Evolutionary conservation across 2,888 invertebrate genomes (phyloP).

Genomic region (Cremastinae sp.): DNA sequence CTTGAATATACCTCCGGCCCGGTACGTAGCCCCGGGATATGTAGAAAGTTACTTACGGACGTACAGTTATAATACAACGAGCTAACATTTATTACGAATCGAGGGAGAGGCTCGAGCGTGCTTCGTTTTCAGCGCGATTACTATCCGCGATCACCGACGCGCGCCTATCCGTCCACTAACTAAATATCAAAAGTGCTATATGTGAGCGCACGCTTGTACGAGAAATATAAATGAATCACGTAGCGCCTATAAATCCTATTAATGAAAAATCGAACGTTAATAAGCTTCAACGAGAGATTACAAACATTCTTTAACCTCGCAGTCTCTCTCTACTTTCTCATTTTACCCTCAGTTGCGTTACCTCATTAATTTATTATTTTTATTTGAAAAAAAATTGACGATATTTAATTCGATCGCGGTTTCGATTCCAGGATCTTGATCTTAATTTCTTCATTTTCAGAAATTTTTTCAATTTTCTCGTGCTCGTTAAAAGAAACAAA

Average conservation of each 20-base stretch:
- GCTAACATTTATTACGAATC: background rate
- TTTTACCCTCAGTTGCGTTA: too few relatives aligned
- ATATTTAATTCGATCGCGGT: too few relatives aligned
- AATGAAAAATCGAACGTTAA: background rate
- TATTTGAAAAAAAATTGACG: too few relatives aligned
- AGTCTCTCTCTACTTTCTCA: too few relatives aligned
- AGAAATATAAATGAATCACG: conserved; percentile 14
- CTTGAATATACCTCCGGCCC: conserved; percentile 7
- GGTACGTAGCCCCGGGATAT: conserved; percentile 21
- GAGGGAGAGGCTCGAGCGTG: conserved; percentile 59
- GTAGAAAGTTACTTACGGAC: conserved; percentile 30
- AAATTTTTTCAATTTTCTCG: too few relatives aligned
- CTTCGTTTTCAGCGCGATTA: conserved; percentile 69
- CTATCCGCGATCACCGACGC: conserved; percentile 25
- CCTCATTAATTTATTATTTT: too few relatives aligned
- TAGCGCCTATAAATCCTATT: conserved; percentile 9
- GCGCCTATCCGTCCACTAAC: background rate
- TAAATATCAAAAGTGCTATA: conserved; percentile 45
- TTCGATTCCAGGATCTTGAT: too few relatives aligned
- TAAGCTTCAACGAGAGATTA: background rate
- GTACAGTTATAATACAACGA: background rate
- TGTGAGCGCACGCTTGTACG: conserved; percentile 28
- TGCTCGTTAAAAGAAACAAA: too few relatives aligned
- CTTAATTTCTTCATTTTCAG: too few relatives aligned
- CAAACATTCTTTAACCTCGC: background rate